phyloP scores from a whole-genome alignment of 2,113 vertebrate genomes.

The Xiphophorus maculatus region DNA sequence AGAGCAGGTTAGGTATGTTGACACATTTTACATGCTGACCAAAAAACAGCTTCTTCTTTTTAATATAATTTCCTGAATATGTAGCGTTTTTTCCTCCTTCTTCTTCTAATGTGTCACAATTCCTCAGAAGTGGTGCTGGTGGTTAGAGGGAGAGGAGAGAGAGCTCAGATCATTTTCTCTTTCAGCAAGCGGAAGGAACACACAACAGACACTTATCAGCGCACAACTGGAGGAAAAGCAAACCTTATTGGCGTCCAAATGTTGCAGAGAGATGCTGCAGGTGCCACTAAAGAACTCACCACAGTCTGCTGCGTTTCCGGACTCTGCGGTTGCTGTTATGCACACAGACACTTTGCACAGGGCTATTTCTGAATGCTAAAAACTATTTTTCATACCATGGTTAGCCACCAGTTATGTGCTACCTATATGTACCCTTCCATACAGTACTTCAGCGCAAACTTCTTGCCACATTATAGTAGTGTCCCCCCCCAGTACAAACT shows the following conservation, averaged over 20 bases:
- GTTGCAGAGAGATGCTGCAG: conserved; percentile 24
- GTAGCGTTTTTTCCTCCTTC: background rate
- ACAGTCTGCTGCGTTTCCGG: conserved; percentile 45
- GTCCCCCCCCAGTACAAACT: no score
- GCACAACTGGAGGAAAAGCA: background rate
- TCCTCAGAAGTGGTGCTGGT: background rate
- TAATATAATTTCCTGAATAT: background rate
- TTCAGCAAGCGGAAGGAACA: background rate
- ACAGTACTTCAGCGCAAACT: background rate
- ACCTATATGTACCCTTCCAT: background rate
- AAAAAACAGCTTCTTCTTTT: conserved; percentile 9
- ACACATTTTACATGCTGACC: conserved; percentile 12
- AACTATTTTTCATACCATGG: conserved; percentile 22
- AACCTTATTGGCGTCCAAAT: background rate
- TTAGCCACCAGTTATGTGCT: conserved; percentile 12
- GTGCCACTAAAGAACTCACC: conserved; percentile 23
- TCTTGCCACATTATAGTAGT: background rate
- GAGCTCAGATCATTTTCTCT: background rate
- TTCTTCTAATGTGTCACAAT: background rate
- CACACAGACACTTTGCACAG: conserved; percentile 5
- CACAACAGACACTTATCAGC: background rate
- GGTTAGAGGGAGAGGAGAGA: no score
- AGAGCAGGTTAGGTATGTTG: conserved; percentile 48
- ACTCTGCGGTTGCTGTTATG: conserved; percentile 13
- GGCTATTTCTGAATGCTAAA: conserved; percentile 25